Percentiles rank a stretch among this genome's conserved stretches.
Evolutionary conservation across 2,888 invertebrate species (phyloP).

Genomic region (Cyrtodaria siliqua): DNA sequence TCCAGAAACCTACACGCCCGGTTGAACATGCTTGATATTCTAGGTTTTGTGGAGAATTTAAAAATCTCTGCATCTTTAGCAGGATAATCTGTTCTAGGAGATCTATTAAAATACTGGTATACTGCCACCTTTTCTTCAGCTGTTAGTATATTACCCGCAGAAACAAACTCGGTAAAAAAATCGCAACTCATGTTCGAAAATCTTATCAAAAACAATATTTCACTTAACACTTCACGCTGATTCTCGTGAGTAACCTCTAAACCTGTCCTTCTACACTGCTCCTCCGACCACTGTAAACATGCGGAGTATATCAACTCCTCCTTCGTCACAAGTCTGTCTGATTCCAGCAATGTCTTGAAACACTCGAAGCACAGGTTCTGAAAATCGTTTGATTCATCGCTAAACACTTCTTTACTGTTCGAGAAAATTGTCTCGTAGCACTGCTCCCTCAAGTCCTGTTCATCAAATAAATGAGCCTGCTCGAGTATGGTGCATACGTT

Average conservation of each 20-base stretch:
- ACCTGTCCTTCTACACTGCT: conserved; percentile 62
- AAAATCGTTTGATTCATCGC: conserved; percentile 87
- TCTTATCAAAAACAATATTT: conserved; percentile 66
- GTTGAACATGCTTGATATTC: conserved; percentile 30
- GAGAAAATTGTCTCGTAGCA: conserved; percentile 54
- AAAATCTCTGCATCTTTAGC: conserved; percentile 11
- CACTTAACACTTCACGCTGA: conserved; percentile 60
- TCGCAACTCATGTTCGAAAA: conserved; percentile 82
- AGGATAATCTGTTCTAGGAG: not conserved
- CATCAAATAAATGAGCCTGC: conserved; percentile 75
- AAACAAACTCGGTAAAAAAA: conserved; percentile 89
- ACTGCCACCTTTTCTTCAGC: conserved; percentile 87
- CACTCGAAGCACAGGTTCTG: conserved; percentile 90
- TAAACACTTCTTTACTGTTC: conserved; percentile 43
- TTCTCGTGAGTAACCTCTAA: conserved; percentile 46
- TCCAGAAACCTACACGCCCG: conserved; percentile 43
- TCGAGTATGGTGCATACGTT: conserved; percentile 87
- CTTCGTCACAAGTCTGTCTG: conserved; percentile 90
- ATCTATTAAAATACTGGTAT: conserved; percentile 35
- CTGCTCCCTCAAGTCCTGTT: conserved; percentile 88
- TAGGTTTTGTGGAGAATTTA: conserved; percentile 27
- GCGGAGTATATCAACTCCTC: conserved; percentile 66
- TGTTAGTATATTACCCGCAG: conserved; percentile 88
- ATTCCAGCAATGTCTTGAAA: conserved; percentile 89
- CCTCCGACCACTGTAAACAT: conserved; percentile 68